These are phyloP conservation scores for Holocentrus rufus DNA, from an alignment of 2,797 vertebrate genomes.

Conservation along the genomic window DNA sequence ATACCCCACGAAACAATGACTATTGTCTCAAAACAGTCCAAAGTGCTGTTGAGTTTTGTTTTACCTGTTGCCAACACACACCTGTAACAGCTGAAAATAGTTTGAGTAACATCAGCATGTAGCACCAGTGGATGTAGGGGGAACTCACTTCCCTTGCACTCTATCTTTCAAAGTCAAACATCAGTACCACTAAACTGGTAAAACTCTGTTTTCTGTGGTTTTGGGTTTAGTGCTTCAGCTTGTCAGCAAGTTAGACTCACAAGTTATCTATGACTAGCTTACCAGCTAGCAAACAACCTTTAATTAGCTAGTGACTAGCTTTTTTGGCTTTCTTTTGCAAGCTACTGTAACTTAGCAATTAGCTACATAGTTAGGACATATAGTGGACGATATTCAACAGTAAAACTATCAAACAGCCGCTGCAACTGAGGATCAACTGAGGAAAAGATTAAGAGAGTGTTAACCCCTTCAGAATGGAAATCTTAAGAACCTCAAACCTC, in stretches of 20 bases:
- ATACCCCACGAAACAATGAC: conserved; percentile 23
- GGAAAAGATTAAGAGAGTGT: conserved; percentile 21
- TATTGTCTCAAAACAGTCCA: conserved; percentile 29
- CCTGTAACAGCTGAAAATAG: conserved; percentile 33
- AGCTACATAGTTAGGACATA: conserved; percentile 37
- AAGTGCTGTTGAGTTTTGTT: conserved; percentile 37
- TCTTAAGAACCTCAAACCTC: conserved; percentile 5
- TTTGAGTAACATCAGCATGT: conserved; percentile 40
- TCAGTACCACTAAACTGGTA: conserved; percentile 20
- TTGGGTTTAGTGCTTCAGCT: conserved; percentile 12
- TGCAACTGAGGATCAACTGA: conserved; percentile 7
- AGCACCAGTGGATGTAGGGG: conserved; percentile 55
- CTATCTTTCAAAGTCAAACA: conserved; percentile 10
- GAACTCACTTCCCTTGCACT: neutral
- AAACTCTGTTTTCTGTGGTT: conserved; percentile 25
- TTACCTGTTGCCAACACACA: conserved; percentile 32
- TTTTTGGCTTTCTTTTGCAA: conserved; percentile 38
- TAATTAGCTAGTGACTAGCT: neutral
- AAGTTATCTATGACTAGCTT: conserved; percentile 8
- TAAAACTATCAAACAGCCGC: conserved; percentile 11
- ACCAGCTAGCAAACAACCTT: neutral
- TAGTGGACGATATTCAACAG: conserved; percentile 19
- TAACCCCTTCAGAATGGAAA: conserved; percentile 74
- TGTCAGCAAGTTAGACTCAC: conserved; percentile 28
- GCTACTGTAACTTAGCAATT: conserved; percentile 32